Conservation (phyloP, 2,888 invertebrate species). For the Leptinotarsa haldemani region DNA sequence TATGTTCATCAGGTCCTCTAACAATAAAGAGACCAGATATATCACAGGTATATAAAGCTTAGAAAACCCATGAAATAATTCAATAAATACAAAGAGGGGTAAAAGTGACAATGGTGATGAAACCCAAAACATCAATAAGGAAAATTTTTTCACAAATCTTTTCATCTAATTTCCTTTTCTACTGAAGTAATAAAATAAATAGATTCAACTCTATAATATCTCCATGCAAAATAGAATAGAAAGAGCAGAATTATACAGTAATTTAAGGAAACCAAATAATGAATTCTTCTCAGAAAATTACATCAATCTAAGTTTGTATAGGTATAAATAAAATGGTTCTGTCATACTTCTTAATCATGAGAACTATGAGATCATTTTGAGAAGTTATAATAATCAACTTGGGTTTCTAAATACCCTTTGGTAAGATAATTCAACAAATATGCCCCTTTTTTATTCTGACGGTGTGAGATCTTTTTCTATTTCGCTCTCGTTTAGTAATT, state of each 20-base stretch:
- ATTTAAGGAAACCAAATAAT: neutral
- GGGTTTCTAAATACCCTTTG: conserved; percentile 30
- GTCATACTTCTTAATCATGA: neutral
- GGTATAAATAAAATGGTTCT: too few relatives aligned
- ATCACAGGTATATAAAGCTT: neutral
- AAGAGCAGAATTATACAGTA: neutral
- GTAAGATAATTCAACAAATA: conserved; percentile 23
- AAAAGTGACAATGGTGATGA: too few relatives aligned
- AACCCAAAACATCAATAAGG: too few relatives aligned
- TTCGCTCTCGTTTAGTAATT: conserved; percentile 82
- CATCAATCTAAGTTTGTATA: too few relatives aligned
- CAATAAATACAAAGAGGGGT: too few relatives aligned
- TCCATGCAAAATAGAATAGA: neutral
- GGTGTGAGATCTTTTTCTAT: conserved; percentile 80
- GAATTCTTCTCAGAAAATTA: too few relatives aligned
- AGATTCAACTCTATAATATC: neutral
- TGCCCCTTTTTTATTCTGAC: conserved; percentile 69
- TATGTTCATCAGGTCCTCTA: neutral
- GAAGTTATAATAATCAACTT: conserved; percentile 6
- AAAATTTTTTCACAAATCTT: too few relatives aligned
- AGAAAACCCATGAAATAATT: neutral
- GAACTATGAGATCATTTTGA: conserved; percentile 1
- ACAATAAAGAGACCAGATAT: neutral
- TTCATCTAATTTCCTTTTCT: too few relatives aligned
- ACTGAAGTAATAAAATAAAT: too few relatives aligned